Conservation (phyloP, 2,888 invertebrate species). For the Teinopalpus imperialis region DNA sequence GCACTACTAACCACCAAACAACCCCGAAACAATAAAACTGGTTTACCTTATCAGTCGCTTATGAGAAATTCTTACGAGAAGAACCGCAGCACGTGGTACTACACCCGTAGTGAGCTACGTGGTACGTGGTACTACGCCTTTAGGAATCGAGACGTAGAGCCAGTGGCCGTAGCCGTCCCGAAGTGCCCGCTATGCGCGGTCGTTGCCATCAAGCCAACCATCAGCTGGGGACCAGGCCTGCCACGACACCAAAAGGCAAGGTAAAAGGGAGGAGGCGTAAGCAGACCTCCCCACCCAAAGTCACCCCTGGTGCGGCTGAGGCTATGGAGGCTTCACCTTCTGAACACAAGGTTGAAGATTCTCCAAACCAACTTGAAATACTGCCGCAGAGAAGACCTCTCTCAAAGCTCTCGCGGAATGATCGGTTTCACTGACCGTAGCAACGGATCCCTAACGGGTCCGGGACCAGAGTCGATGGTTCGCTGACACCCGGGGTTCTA, state of each 20-base stretch:
- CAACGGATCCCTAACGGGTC: conserved; percentile 29
- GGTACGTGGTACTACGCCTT: too few species aligned
- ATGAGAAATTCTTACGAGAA: too few species aligned
- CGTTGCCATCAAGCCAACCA: conserved; percentile 18
- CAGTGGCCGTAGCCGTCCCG: conserved; percentile 1
- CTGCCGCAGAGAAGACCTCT: conserved; percentile 18
- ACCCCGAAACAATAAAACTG: too few species aligned
- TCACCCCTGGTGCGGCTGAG: not conserved
- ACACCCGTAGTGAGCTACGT: too few species aligned
- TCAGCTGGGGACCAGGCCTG: not conserved
- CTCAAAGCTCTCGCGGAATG: conserved; percentile 21
- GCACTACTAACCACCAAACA: too few species aligned
- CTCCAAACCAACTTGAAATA: conserved; percentile 18
- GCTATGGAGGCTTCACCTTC: not conserved
- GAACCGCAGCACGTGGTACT: too few species aligned
- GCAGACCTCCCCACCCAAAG: not conserved
- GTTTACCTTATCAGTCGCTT: too few species aligned
- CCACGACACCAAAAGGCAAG: not conserved
- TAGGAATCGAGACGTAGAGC: too few species aligned
- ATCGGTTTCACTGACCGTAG: conserved; percentile 24
- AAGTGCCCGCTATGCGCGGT: conserved; percentile 26
- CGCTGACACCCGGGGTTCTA: conserved; percentile 13
- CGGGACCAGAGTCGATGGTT: conserved; percentile 24
- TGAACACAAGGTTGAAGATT: not conserved
- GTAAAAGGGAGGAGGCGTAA: not conserved